A percentile compares a stretch with the other conserved stretches of the same genome.
Conservation (phyloP, 2,113 vertebrate genomes). For the Hypanus sabinus region DNA sequence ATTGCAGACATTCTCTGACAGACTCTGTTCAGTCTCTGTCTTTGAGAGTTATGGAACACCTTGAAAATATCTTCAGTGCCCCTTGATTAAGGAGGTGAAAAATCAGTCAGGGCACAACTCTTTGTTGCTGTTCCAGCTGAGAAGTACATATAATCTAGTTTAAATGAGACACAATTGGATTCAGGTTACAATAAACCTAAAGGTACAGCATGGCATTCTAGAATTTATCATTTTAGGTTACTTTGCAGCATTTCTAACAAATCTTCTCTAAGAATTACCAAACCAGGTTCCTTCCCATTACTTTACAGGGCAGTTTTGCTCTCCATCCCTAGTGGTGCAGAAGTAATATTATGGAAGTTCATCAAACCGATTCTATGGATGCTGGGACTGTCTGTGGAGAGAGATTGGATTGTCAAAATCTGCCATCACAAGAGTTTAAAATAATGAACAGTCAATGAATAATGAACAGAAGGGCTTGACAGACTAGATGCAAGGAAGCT, state of each 20-base stretch:
- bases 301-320: no score
- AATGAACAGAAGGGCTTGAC: no score
- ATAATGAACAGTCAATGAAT: no score
- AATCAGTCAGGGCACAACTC: not conserved
- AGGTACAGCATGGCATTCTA: not conserved
- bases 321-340: no score
- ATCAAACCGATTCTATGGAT: no score
- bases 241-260: not conserved
- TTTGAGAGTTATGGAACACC: not conserved
- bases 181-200: not conserved
- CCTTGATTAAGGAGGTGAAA: not conserved
- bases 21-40: not conserved
- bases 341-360: no score
- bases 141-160: not conserved
- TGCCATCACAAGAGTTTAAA: no score
- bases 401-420: no score
- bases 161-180: no score
- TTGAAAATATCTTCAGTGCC: not conserved
- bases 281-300: not conserved
- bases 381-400: no score
- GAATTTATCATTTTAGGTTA: not conserved
- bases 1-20: not conserved
- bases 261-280: not conserved
- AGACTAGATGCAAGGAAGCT: no score
- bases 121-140: not conserved